These are phyloP conservation scores for Erebia palarica DNA, from an alignment of 2,888 invertebrate species.

Conservation along the genomic window DNA sequence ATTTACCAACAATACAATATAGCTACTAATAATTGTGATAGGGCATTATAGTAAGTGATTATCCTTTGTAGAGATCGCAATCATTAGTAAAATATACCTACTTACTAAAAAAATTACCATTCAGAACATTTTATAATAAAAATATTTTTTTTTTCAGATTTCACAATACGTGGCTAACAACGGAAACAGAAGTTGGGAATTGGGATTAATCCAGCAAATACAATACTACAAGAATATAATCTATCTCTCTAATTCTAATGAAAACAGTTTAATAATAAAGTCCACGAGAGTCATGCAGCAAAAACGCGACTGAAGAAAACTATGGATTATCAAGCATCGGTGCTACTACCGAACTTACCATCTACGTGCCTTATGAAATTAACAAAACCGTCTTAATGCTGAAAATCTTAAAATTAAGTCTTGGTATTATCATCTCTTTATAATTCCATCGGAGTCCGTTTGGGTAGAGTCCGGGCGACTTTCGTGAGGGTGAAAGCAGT, in stretches of 20 bases:
- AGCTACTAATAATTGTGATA: too few relatives aligned
- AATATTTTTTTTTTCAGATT: too few relatives aligned
- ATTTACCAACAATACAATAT: too few relatives aligned
- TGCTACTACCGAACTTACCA: too few relatives aligned
- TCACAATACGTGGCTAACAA: too few relatives aligned
- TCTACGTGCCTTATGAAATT: too few relatives aligned
- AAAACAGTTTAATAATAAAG: background rate
- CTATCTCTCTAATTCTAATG: background rate
- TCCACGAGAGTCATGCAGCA: background rate
- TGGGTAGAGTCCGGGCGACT: slow-evolving; percentile 77
- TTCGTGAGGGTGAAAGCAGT: slow-evolving; percentile 83
- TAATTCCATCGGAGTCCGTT: slow-evolving; percentile 54
- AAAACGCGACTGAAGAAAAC: background rate
- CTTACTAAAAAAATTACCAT: too few relatives aligned
- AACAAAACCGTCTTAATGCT: background rate
- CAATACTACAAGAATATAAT: background rate
- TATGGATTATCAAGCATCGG: background rate
- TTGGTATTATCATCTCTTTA: slow-evolving; percentile 53
- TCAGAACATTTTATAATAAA: too few relatives aligned
- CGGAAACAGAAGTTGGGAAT: too few relatives aligned
- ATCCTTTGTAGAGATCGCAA: too few relatives aligned
- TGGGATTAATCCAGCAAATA: background rate
- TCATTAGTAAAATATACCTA: background rate
- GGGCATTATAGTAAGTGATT: too few relatives aligned
- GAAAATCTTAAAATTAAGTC: background rate